Base-by-base conservation (phyloP, 2,888 invertebrate species). In the Heliconius ethilla region DNA sequence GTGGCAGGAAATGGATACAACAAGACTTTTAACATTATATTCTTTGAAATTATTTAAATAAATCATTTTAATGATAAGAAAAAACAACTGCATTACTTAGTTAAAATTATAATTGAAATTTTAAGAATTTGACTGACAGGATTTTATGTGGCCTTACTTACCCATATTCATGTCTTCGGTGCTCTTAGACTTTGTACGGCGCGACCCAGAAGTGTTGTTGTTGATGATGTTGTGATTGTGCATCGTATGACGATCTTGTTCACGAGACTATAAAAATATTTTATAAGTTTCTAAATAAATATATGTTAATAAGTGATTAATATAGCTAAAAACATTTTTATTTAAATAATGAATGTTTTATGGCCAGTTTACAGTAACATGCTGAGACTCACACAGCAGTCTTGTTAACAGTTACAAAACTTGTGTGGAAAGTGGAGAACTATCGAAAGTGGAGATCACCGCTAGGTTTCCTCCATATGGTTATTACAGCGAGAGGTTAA, bases 131-230 rank as follows among this genome's bases (percentile, higher is more conserved):
- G 22, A 22, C 55, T 9, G 22, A 55, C 55, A 55, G 7, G 3
- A 55, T 29, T 15, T 63, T 63, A 18, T 6, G 1, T 18, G 9
- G 9, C 22, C 15, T 29, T 29, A 7, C 89, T 87, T 86, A 95
- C 95, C 95, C 91, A 95, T 95, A 90, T 96, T 96, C 97, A 98
- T 98, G 88, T 98, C 98, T 91, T 98, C 98, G 75, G 98, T 98
- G 92, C 98, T 98, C 92, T 98, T 98, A 84, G 98, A 98, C 89
- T 97, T 97, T 81, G 95, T 96, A 82, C 97, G 96, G 81, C 97
- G 95, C 15, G 94, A 94, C 69, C 94, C 95, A 51, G 95, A 95
- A 77, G 96, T 96, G 87, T 96, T 97, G 89, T 96, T 97, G 91
- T 97, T 97, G 89, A 97, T 95, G 82, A 96, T 95, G 87, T 96